Percentiles rank a stretch among this genome's conserved stretches.
Evolutionary conservation across 2,113 vertebrate species (phyloP).

Genomic region (Hyaena hyaena): DNA sequence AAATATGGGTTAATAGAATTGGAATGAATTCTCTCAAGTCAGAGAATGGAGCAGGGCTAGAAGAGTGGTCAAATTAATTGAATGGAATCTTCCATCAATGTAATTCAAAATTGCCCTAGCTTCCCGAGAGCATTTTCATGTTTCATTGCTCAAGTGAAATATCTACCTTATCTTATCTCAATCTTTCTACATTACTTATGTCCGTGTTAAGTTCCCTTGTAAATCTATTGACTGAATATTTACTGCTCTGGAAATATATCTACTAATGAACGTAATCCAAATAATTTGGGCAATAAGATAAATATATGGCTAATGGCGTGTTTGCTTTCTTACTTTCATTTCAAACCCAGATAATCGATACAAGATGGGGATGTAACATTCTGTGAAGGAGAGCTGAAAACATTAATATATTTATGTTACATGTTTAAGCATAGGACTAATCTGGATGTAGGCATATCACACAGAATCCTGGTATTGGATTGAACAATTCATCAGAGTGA

Average conservation of each 20-base stretch:
- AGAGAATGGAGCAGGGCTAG: background rate
- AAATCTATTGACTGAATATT: constrained; percentile 44
- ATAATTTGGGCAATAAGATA: constrained; percentile 46
- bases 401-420: background rate
- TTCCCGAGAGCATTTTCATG: constrained; percentile 51
- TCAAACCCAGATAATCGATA: constrained; percentile 43
- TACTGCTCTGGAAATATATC: background rate
- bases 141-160: constrained; percentile 57
- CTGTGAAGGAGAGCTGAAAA: background rate
- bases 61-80: background rate
- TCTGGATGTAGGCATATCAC: background rate
- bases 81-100: constrained; percentile 19
- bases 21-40: background rate
- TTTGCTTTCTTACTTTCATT: constrained; percentile 56
- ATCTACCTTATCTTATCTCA: background rate
- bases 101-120: constrained; percentile 28
- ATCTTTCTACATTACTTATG: constrained; percentile 35
- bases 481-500: background rate
- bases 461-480: constrained; percentile 1
- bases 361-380: background rate
- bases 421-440: background rate
- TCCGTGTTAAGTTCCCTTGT: background rate
- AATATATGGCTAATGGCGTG: background rate
- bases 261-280: constrained; percentile 62
- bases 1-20: background rate